Evolutionary conservation across 2,888 invertebrate genomes (phyloP), one percentile per base, ranked within the genome.

Genomic region (Ophioninae sp.): DNA sequence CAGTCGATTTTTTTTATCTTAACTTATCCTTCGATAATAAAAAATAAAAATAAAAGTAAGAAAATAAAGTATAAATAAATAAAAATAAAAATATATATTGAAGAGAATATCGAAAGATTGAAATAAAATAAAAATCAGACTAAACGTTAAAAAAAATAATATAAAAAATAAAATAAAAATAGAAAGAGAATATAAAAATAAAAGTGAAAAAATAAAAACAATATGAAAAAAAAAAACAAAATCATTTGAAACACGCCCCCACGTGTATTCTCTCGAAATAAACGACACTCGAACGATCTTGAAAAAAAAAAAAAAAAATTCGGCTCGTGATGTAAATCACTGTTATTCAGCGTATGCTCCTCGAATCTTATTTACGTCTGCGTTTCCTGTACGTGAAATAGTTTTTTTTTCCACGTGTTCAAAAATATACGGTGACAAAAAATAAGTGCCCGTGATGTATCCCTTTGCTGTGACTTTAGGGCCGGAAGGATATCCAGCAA

Each of bases 401-500:
- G 5, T 51, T 13, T 51, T 64, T 64, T 74, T 64, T 64, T 64
- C 64, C 22, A 56, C 74, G 23, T 56, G 51, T 30, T 72, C 6
- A 30, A 64, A 64, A 74, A 63, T 41, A 22, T 44, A 61, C 8
- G 39, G 37, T 63, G 8, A 59, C 22, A 44, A 63, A 74, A 37
- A 10, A 30, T 41, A 41, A 63, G 64, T 6, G 37, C 51, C 20
- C 41, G 30, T 63, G 37, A 9, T 44, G 78, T 37, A 22, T 58
- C 20, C 64, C 64, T 65, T 20, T 20, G 41, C 63, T 30, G 72
- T 79, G 72, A 39, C 61, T 51, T 22, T 6, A 30, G 44, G 59
- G 79, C 89, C 90, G 90, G 90, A 90, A 88, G 87, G 87, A 88
- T 88, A 89, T 85, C 81, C 90, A 90, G 79, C 87, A 88, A 88